A percentile compares a stretch with the other conserved stretches of the same genome.
These are phyloP conservation scores for Agapetus fuscipes DNA, from an alignment of 2,888 invertebrate species.

Conservation along the genomic window DNA sequence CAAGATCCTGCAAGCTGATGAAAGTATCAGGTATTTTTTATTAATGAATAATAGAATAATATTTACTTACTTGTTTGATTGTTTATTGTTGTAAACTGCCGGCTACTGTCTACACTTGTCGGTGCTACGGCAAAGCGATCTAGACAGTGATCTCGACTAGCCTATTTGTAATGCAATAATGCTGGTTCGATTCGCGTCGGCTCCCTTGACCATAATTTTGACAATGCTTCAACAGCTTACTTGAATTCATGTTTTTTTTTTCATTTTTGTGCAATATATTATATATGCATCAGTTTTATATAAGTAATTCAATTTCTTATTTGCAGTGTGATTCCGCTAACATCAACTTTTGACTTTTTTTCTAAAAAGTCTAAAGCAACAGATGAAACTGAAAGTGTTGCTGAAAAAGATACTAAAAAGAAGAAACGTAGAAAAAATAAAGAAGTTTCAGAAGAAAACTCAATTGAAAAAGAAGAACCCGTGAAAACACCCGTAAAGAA, in stretches of 20 bases:
- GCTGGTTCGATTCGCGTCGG: no score
- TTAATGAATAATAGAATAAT: no score
- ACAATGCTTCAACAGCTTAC: no score
- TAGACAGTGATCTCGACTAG: no score
- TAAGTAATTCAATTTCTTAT: no score
- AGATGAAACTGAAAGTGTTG: constrained; percentile 14
- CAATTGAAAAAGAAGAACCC: constrained; percentile 9
- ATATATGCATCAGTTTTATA: no score
- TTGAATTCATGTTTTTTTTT: not conserved
- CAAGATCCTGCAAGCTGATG: constrained; percentile 22
- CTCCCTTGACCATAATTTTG: no score
- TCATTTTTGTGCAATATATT: constrained; percentile 24
- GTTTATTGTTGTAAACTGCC: no score
- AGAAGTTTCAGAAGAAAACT: constrained; percentile 8
- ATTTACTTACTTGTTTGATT: no score
- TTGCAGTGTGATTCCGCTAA: constrained; percentile 21
- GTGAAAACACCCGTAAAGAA: constrained; percentile 4
- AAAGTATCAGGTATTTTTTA: constrained; percentile 10
- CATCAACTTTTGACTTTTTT: constrained; percentile 16
- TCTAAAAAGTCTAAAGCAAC: constrained; percentile 10
- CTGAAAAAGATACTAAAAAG: constrained; percentile 19
- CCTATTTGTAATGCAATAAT: no score
- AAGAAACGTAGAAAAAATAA: constrained; percentile 18
- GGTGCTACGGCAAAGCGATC: no score
- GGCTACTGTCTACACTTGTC: no score